Evolutionary conservation across 2,113 vertebrate species (phyloP), one percentile per base, ranked within the genome.

Genomic region (Theristicus caerulescens): DNA sequence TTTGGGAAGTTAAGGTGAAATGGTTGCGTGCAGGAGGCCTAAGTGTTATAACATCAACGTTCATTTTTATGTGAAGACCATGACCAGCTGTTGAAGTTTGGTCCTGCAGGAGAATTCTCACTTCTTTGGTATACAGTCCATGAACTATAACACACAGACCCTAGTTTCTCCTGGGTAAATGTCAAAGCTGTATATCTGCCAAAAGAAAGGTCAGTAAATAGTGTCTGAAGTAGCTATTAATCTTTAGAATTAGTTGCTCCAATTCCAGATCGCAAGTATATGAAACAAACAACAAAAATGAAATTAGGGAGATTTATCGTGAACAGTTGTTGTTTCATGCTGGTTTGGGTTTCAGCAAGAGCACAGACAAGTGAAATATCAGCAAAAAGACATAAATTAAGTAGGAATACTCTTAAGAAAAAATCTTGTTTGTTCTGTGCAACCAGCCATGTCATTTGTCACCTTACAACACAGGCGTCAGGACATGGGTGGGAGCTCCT

Each of bases 211-310:
- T 58, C 42, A 58, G 54, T 54, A 77, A 93, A 55, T 77, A 42
- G n/a, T 83, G 80, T 55, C 82, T 93, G 76, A 72, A 72, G 49
- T 21, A 80, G 38, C 36, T 34, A 67, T 94, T 72, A 52, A 94
- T 96, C 88, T 88, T 59, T 8, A 72, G 72, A 94, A 96, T 92
- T 86, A 91, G 71, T 84, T 71, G 42, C 44, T 95, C 65, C 34
- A 64, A 81, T 71, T 83, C 72, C 52, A 55, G 79, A 69, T 80
- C 92, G 55, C 64, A 58, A 83, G 22, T 78, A 9, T 18, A 70
- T 34, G 86, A 90, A 93, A 76, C 61, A 83, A 95, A 89, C 66
- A 86, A 86, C 86, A 89, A 73, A 81, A 92, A 69, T 38, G 13
- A 82, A 82, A 89, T 69, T 40, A 47, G 51, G 64, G 52, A 92